Percentiles rank a stretch among this genome's conserved stretches.
phyloP scores from a whole-genome alignment of 2,797 vertebrate genomes.

The Semaprochilodus insignis region DNA sequence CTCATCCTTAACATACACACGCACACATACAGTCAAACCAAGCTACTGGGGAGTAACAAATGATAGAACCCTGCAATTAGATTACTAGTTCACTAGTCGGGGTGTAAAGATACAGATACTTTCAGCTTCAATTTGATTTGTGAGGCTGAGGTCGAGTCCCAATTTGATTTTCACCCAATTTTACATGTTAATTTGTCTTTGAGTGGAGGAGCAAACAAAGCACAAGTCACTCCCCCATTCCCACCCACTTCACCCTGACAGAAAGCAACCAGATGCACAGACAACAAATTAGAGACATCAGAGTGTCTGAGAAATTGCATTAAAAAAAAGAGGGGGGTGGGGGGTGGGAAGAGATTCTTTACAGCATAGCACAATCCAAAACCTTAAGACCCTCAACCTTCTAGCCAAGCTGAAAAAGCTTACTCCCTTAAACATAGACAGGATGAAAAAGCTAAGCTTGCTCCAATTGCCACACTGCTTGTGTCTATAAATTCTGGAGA shows the following conservation, averaged over 20 bases:
- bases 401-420: background rate
- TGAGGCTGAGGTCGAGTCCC: too few relatives aligned
- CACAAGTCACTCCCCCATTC: too few relatives aligned
- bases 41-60: background rate
- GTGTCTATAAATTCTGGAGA: conserved; percentile 26
- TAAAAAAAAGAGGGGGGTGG: too few relatives aligned
- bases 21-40: too few relatives aligned
- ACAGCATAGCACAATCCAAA: too few relatives aligned
- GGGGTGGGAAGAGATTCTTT: too few relatives aligned
- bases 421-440: background rate
- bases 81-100: background rate
- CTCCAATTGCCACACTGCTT: conserved; percentile 4
- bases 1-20: too few relatives aligned
- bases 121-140: too few relatives aligned
- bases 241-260: background rate
- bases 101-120: background rate
- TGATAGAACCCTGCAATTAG: background rate
- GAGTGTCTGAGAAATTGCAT: too few relatives aligned
- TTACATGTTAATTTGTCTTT: background rate
- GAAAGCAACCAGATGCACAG: background rate
- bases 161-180: too few relatives aligned
- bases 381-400: background rate
- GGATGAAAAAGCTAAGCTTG: conserved; percentile 25
- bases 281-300: too few relatives aligned
- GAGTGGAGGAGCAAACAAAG: background rate